Conservation (phyloP, 23 tunicate genomes). For the Phallusia fumigata region DNA sequence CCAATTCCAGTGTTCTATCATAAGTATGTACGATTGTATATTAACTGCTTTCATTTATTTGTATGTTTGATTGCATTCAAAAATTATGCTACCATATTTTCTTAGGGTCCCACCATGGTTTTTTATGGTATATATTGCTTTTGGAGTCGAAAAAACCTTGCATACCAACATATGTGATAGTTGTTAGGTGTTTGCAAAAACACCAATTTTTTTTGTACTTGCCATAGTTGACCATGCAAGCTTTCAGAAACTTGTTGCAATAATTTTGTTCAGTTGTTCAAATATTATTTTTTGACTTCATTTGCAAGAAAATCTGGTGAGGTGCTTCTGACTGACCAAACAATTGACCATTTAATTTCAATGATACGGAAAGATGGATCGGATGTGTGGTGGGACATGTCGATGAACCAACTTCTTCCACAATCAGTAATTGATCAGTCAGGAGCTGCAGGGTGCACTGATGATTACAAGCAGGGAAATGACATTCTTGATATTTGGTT, state of each 20-base stretch:
- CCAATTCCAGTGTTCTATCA: constrained; percentile 92
- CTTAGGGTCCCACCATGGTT: too few relatives aligned
- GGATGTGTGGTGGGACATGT: constrained; percentile 73
- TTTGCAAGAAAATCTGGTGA: constrained; percentile 63
- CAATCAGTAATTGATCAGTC: constrained; percentile 34
- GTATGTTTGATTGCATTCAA: too few relatives aligned
- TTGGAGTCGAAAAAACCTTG: too few relatives aligned
- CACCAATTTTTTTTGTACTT: too few relatives aligned
- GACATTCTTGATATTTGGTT: constrained; percentile 97
- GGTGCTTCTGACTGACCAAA: constrained; percentile 50
- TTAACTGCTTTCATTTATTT: neutral
- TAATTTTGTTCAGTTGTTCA: too few relatives aligned
- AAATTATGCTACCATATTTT: too few relatives aligned
- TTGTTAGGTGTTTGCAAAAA: too few relatives aligned
- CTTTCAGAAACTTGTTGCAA: too few relatives aligned
- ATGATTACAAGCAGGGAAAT: constrained; percentile 60
- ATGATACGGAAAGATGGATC: constrained; percentile 55
- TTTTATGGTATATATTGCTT: too few relatives aligned
- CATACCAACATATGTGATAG: too few relatives aligned
- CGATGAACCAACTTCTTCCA: constrained; percentile 56
- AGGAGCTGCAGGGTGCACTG: constrained; percentile 26
- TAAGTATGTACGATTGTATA: constrained; percentile 36
- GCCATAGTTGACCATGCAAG: too few relatives aligned
- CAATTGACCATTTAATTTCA: constrained; percentile 48
- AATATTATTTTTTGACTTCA: too few relatives aligned